These are phyloP conservation scores for Pardalotus punctatus DNA, from an alignment of 2,113 vertebrate genomes.

Conservation along the genomic window DNA sequence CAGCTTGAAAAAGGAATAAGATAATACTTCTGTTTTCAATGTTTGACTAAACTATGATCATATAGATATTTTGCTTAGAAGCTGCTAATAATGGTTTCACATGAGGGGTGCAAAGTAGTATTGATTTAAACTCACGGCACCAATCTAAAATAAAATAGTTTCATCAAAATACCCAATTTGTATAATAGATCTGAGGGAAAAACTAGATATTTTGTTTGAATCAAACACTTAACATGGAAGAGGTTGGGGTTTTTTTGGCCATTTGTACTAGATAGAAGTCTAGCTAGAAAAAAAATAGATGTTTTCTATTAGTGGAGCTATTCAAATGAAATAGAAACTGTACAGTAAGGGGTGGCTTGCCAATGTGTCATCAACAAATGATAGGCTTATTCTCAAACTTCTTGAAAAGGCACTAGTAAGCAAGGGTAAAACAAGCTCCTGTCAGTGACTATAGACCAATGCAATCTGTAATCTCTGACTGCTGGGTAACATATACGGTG, in stretches of 20 bases:
- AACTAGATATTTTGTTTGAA: background rate
- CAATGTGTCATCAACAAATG: background rate
- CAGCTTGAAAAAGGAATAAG: background rate
- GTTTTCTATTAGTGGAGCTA: background rate
- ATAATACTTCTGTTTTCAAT: background rate
- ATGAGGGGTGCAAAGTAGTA: background rate
- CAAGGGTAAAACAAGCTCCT: background rate
- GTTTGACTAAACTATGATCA: background rate
- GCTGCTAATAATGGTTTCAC: background rate
- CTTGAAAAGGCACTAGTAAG: background rate
- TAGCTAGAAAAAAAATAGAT: background rate
- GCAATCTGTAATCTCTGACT: background rate
- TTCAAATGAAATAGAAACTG: background rate
- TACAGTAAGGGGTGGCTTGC: background rate
- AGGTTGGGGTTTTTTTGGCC: background rate
- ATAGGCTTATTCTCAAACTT: background rate
- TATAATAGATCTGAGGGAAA: background rate
- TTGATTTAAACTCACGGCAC: background rate
- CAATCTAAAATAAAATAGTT: background rate
- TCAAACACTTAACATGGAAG: background rate
- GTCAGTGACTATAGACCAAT: background rate
- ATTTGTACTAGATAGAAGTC: background rate
- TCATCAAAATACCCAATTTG: background rate
- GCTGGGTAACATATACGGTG: background rate
- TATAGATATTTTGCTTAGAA: background rate